Evolutionary conservation across 1,140 invertebrate genomes (phyloP).

Genomic region (Aphidius ervi): DNA sequence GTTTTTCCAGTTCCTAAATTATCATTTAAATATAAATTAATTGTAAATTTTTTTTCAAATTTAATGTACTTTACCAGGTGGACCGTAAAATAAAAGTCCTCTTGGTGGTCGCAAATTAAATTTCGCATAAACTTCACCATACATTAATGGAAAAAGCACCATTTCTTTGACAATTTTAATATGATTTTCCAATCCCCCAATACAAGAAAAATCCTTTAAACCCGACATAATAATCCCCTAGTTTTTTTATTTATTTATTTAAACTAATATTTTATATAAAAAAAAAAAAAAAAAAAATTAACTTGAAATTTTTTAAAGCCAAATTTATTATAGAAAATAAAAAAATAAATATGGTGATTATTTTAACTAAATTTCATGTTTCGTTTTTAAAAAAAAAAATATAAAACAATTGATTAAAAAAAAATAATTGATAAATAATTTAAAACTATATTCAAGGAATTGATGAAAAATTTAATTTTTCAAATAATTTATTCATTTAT

Average conservation of each 20-base stretch:
- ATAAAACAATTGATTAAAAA: no score
- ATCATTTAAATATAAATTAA: background rate
- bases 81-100: slow-evolving; percentile 73
- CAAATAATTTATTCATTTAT: slow-evolving; percentile 1
- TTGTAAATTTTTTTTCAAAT: background rate
- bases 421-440: background rate
- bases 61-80: slow-evolving; percentile 58
- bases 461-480: slow-evolving; percentile 37
- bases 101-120: slow-evolving; percentile 66
- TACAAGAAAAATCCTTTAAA: slow-evolving; percentile 52
- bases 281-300: no score
- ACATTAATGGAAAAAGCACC: slow-evolving; percentile 67
- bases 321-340: no score
- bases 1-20: slow-evolving; percentile 56
- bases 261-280: no score
- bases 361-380: no score
- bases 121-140: slow-evolving; percentile 65
- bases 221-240: slow-evolving; percentile 28
- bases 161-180: slow-evolving; percentile 70
- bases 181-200: slow-evolving; percentile 67
- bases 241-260: background rate
- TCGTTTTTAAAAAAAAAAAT: no score
- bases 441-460: slow-evolving; percentile 15
- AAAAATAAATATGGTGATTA: no score
- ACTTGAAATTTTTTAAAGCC: no score